Percentiles rank a stretch among this genome's conserved stretches.
Conservation (phyloP, 2,797 vertebrate species). For the Clarias pachynema region DNA sequence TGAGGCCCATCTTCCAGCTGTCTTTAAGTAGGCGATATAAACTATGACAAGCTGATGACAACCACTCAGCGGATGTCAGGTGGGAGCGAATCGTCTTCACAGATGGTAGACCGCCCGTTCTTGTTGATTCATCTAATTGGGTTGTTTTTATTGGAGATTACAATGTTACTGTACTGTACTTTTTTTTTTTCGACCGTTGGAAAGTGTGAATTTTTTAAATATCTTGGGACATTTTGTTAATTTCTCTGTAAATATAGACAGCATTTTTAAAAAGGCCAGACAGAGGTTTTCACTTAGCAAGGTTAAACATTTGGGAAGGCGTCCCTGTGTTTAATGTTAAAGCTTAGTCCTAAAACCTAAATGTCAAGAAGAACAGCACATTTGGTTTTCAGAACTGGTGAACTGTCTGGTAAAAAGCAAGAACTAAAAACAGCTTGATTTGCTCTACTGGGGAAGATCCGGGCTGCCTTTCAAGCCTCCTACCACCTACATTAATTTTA, state of each 20-base stretch:
- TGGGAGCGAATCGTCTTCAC: not conserved
- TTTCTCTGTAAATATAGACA: not conserved
- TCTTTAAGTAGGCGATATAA: not conserved
- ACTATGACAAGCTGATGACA: slow-evolving; percentile 17
- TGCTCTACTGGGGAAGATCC: not conserved
- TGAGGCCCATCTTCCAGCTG: not conserved
- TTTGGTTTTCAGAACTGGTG: not conserved
- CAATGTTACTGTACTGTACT: not conserved
- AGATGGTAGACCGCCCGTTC: not conserved
- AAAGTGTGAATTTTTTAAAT: not conserved
- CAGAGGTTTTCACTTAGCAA: not conserved
- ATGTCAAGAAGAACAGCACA: not conserved
- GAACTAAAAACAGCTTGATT: not conserved
- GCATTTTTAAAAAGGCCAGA: not conserved
- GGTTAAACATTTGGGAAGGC: not conserved
- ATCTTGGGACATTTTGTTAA: not conserved
- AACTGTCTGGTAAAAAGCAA: not conserved
- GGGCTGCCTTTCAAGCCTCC: not conserved
- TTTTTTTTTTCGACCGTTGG: not conserved
- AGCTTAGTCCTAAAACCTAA: not conserved
- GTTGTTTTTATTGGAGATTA: not conserved
- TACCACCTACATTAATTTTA: not conserved
- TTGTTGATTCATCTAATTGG: not conserved
- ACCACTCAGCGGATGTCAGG: not conserved
- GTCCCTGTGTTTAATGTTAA: not conserved